Percentiles rank a stretch among this genome's conserved stretches.
Conservation (phyloP, 2,888 invertebrate genomes). For the Osedax frankpressi region DNA sequence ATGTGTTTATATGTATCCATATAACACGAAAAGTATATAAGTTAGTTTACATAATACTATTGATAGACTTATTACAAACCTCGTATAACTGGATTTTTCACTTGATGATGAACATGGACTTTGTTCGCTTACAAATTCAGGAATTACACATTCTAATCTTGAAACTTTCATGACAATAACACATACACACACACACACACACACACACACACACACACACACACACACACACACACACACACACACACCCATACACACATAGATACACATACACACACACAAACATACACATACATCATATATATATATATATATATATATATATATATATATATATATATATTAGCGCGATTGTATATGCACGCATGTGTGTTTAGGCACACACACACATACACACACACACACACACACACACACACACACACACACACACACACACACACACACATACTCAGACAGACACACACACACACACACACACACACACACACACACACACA, state of each 20-base stretch:
- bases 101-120: no score
- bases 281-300: no score
- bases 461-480: conserved; percentile 1
- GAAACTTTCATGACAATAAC: no score
- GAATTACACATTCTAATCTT: no score
- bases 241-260: no score
- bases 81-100: no score
- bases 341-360: neutral
- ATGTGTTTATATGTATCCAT: no score
- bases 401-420: conserved; percentile 1
- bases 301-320: neutral
- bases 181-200: neutral
- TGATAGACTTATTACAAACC: no score
- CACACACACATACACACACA: neutral
- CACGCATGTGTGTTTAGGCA: neutral
- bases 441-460: neutral
- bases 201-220: conserved; percentile 1
- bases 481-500: conserved; percentile 1
- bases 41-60: no score
- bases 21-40: no score
- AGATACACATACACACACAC: no score
- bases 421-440: conserved; percentile 1
- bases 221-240: conserved; percentile 1
- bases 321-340: neutral
- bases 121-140: no score